These are phyloP conservation scores for Pteropus rufus DNA, from an alignment of 2,797 vertebrate genomes.

Conservation along the genomic window DNA sequence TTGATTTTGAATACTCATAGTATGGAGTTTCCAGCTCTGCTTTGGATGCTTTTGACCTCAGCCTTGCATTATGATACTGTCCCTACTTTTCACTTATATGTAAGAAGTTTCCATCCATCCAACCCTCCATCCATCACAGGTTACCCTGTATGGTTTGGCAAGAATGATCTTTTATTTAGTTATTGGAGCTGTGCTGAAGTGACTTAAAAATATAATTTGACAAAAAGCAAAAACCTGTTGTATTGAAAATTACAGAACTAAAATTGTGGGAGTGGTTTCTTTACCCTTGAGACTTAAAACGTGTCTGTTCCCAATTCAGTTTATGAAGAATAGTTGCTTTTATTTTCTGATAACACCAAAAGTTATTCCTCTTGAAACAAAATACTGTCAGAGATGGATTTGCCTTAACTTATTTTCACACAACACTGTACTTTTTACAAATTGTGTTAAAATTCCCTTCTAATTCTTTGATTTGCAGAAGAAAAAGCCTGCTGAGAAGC, in stretches of 20 bases:
- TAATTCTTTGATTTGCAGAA: background rate
- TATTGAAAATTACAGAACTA: background rate
- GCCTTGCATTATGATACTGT: background rate
- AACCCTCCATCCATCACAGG: no score
- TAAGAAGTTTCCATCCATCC: background rate
- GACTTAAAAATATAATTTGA: background rate
- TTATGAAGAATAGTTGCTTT: conserved; percentile 45
- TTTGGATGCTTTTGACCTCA: background rate
- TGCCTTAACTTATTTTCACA: conserved; percentile 50
- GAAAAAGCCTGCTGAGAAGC: conserved; percentile 31
- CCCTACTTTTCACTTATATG: background rate
- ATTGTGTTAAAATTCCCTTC: background rate
- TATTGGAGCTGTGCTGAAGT: background rate
- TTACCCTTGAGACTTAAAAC: background rate
- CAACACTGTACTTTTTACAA: background rate
- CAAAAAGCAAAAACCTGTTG: background rate
- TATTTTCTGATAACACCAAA: background rate
- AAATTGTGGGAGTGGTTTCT: background rate
- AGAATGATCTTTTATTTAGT: conserved; percentile 40
- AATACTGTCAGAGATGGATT: background rate
- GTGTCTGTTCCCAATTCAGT: background rate
- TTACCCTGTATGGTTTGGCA: conserved; percentile 9
- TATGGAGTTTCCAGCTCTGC: background rate
- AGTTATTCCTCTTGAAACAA: background rate
- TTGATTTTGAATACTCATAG: background rate